A percentile compares a stretch with the other conserved stretches of the same genome.
These are phyloP conservation scores for Macrophya alboannulata DNA, from an alignment of 2,888 invertebrate genomes.

Conservation along the genomic window DNA sequence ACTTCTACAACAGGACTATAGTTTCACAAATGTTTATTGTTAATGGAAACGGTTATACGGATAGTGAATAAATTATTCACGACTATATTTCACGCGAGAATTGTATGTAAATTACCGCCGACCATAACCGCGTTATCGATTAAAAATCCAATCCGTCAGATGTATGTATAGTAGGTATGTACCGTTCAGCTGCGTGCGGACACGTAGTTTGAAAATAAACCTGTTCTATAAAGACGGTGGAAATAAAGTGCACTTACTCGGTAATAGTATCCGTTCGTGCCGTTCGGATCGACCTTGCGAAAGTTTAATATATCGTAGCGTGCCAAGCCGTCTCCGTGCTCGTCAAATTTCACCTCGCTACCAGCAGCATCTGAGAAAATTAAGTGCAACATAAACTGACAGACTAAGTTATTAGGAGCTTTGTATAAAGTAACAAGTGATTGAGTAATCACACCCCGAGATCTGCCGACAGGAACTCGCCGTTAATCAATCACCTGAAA, in stretches of 20 bases:
- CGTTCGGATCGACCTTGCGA: slow-evolving; percentile 81
- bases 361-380: slow-evolving; percentile 84
- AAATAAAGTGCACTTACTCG: slow-evolving; percentile 74
- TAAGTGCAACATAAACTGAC: slow-evolving; percentile 36
- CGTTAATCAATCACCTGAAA: slow-evolving; percentile 51
- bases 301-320: slow-evolving; percentile 89
- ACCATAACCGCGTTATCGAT: neutral
- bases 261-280: slow-evolving; percentile 81
- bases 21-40: neutral
- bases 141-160: neutral
- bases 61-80: neutral
- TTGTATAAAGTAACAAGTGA: slow-evolving; percentile 11
- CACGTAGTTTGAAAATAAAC: neutral
- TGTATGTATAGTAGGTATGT: neutral
- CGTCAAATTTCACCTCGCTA: slow-evolving; percentile 86
- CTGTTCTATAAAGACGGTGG: neutral
- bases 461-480: slow-evolving; percentile 14
- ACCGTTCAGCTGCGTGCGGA: neutral
- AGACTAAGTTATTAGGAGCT: neutral
- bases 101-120: neutral
- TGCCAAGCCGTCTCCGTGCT: slow-evolving; percentile 87
- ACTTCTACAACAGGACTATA: neutral
- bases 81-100: slow-evolving; percentile 7
- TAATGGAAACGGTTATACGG: neutral
- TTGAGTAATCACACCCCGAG: slow-evolving; percentile 28